A percentile compares a stretch with the other conserved stretches of the same genome.
Evolutionary conservation across 1,140 invertebrate genomes (phyloP).

Genomic region (Druon quercuslanigerum): DNA sequence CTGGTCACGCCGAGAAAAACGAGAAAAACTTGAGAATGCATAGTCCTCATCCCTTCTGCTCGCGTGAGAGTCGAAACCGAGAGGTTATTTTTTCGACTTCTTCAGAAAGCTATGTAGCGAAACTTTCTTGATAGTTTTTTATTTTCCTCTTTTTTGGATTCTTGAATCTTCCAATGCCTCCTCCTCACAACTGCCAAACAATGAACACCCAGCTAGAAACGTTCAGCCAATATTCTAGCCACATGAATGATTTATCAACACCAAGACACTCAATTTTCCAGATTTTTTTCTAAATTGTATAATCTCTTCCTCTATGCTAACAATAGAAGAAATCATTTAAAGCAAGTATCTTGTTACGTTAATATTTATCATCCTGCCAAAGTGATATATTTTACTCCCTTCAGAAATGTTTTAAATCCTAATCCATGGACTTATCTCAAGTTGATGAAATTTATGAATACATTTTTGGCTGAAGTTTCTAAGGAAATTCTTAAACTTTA

Average conservation of each 20-base stretch:
- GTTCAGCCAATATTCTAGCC: background rate
- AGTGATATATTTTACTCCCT: too few species aligned
- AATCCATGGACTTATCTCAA: too few species aligned
- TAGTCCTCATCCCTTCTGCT: constrained; percentile 59
- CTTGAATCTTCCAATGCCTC: constrained; percentile 33
- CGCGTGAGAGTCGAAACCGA: constrained; percentile 56
- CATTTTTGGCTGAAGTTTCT: too few species aligned
- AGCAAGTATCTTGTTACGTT: too few species aligned
- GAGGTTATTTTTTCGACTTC: constrained; percentile 55
- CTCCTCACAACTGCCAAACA: constrained; percentile 19
- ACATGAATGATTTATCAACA: too few species aligned
- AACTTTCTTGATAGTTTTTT: constrained; percentile 45
- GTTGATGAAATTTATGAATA: too few species aligned
- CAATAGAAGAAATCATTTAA: too few species aligned
- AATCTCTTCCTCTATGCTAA: too few species aligned
- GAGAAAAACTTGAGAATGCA: constrained; percentile 67
- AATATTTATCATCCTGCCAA: too few species aligned
- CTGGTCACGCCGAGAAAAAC: constrained; percentile 72
- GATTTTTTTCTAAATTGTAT: background rate
- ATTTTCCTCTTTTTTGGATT: constrained; percentile 38
- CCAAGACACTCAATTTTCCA: background rate
- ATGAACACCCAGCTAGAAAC: constrained; percentile 18
- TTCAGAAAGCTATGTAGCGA: constrained; percentile 50
- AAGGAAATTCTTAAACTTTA: too few species aligned
- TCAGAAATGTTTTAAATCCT: too few species aligned